phyloP scores from a whole-genome alignment of 2,113 vertebrate species.

The Pelusios castaneus region DNA sequence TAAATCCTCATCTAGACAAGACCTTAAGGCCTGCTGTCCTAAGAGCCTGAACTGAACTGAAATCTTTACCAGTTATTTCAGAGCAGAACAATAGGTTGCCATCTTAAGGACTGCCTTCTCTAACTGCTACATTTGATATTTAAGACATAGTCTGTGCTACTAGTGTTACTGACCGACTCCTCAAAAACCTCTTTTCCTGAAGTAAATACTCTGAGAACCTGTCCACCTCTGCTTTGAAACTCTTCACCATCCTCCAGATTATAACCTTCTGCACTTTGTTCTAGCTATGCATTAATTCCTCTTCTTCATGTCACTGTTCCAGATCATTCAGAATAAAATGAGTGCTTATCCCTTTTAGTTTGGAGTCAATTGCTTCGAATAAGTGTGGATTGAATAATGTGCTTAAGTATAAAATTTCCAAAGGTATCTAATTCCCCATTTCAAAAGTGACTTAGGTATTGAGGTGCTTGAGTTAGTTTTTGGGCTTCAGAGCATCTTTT shows the following conservation, averaged over 20 bases:
- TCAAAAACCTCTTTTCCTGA: neutral
- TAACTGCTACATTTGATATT: neutral
- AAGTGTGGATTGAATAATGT: neutral
- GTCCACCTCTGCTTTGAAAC: neutral
- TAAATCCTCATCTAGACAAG: neutral
- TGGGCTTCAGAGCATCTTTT: neutral
- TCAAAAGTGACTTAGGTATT: neutral
- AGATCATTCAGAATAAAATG: neutral
- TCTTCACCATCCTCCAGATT: neutral
- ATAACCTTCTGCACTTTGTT: neutral
- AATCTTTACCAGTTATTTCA: neutral
- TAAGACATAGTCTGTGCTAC: neutral
- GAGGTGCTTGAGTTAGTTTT: neutral
- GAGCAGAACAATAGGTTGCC: neutral
- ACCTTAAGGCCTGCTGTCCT: neutral
- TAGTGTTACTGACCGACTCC: neutral
- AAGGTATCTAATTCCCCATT: neutral
- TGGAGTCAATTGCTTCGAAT: neutral
- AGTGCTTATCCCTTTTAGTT: slow-evolving; percentile 40
- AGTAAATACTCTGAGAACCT: neutral
- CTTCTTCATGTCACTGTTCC: neutral
- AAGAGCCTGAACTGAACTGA: neutral
- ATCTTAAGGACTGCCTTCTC: neutral
- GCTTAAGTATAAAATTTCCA: neutral
- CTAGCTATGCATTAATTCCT: neutral